Evolutionary conservation across 2,888 invertebrate genomes (phyloP).

Genomic region (Acheta domesticus): DNA sequence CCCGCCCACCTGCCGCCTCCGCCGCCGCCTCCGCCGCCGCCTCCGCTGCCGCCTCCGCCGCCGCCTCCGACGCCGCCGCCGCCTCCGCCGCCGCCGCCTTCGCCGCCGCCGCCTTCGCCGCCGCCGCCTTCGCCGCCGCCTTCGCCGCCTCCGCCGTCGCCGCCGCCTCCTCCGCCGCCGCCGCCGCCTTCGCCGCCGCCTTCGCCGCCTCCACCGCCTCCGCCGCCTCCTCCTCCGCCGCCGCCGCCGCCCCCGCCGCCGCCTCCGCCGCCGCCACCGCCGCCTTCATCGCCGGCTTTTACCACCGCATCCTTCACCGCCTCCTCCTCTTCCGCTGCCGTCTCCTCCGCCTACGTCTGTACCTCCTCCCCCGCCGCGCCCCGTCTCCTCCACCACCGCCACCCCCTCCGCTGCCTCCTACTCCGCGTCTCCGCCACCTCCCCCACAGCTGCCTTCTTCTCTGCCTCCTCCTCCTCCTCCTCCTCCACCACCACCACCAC

Average conservation of each 20-base stretch:
- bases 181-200: background rate
- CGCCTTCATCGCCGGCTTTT: background rate
- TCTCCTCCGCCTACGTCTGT: background rate
- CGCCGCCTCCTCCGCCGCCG: background rate
- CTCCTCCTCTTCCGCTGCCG: background rate
- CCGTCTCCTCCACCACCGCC: background rate
- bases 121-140: background rate
- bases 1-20: background rate
- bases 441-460: background rate
- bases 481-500: too few relatives aligned
- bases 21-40: background rate
- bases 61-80: background rate
- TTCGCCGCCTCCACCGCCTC: background rate
- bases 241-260: background rate
- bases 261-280: background rate
- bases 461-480: too few relatives aligned
- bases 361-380: background rate
- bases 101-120: background rate
- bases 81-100: background rate
- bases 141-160: background rate
- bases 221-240: background rate
- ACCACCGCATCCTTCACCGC: background rate
- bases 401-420: background rate
- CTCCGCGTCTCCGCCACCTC: background rate
- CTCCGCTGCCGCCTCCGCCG: background rate